Evolutionary conservation across 2,113 vertebrate genomes (phyloP).

Genomic region (Triplophysa dalaica): DNA sequence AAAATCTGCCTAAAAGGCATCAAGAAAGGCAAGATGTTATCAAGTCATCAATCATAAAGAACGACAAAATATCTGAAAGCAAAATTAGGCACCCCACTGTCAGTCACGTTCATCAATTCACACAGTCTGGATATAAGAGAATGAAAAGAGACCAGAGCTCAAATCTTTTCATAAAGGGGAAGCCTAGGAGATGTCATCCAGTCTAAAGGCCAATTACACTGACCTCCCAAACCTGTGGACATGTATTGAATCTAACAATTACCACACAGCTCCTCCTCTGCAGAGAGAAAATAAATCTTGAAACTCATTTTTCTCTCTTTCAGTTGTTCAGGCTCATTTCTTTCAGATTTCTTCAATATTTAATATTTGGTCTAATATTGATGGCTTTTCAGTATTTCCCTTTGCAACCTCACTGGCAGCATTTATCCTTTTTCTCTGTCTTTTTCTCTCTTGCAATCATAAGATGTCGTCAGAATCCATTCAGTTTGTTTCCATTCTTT

Average conservation of each 20-base stretch:
- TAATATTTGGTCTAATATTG: not conserved
- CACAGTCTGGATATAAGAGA: not conserved
- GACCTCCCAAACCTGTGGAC: not conserved
- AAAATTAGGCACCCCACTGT: not conserved
- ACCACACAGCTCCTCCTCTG: slow-evolving; percentile 1
- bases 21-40: not conserved
- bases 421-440: not conserved
- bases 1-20: too few species aligned
- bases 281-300: not conserved
- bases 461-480: not conserved
- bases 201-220: not conserved
- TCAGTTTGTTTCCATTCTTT: not conserved
- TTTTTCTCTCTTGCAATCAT: not conserved
- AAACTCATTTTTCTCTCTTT: not conserved
- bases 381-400: not conserved
- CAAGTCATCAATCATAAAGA: not conserved
- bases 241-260: not conserved
- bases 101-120: not conserved
- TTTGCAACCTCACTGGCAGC: not conserved
- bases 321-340: not conserved
- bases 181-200: not conserved
- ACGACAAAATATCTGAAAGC: not conserved
- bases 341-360: too few species aligned
- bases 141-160: slow-evolving; percentile 21
- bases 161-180: slow-evolving; percentile 24